Conservation (phyloP, 2,797 vertebrate genomes). For the Chelonia mydas region DNA sequence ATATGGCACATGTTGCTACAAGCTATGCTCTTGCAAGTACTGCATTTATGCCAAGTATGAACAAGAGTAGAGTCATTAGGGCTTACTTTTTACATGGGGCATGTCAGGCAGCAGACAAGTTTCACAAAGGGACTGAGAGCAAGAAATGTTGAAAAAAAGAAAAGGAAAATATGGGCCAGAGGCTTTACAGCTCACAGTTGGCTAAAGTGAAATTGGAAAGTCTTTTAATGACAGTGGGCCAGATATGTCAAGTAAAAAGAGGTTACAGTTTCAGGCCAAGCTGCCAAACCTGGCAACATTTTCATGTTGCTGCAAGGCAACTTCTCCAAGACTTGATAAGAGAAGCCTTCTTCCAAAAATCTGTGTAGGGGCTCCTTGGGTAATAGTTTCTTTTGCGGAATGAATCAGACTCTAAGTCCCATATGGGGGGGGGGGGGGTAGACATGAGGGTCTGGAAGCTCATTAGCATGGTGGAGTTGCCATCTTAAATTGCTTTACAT, state of each 20-base stretch:
- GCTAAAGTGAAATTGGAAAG: slow-evolving; percentile 57
- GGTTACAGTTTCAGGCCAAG: slow-evolving; percentile 65
- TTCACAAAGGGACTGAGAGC: slow-evolving; percentile 67
- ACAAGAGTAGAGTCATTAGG: slow-evolving; percentile 65
- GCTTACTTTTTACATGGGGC: slow-evolving; percentile 66
- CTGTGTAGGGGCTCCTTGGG: slow-evolving; percentile 18
- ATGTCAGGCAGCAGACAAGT: slow-evolving; percentile 65
- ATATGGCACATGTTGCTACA: slow-evolving; percentile 67
- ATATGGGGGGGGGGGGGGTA: background rate
- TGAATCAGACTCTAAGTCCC: background rate
- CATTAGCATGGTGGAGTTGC: background rate
- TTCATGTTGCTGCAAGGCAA: slow-evolving; percentile 51
- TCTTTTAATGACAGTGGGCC: slow-evolving; percentile 59
- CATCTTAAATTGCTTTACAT: background rate
- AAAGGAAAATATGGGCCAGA: slow-evolving; percentile 65
- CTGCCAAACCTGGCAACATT: slow-evolving; percentile 49
- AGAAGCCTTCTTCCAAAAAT: slow-evolving; percentile 39
- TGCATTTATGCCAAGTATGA: slow-evolving; percentile 74
- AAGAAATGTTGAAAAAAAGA: slow-evolving; percentile 55
- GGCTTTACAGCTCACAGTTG: slow-evolving; percentile 68
- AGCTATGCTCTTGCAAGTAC: slow-evolving; percentile 62
- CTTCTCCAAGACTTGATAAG: slow-evolving; percentile 43
- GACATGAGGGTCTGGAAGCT: background rate
- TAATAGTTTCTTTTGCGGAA: slow-evolving; percentile 10
- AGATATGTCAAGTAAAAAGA: slow-evolving; percentile 61